These are phyloP conservation scores for Gallinago paraguaiae DNA, from an alignment of 2,113 vertebrate genomes.

Conservation along the genomic window DNA sequence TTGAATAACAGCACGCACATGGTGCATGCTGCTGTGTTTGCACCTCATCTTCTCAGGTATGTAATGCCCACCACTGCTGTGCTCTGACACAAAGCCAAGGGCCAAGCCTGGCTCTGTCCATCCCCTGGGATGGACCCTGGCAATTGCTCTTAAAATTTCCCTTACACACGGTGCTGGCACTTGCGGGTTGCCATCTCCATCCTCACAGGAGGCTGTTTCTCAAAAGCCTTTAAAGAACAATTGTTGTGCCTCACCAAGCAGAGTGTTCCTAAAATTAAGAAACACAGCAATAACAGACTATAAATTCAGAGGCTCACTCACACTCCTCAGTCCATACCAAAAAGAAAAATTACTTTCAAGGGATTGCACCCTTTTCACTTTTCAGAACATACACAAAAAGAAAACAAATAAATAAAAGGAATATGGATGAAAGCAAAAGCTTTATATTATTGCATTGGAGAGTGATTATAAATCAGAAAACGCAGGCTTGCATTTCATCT, in stretches of 20 bases:
- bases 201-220: not conserved
- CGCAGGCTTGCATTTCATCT: not conserved
- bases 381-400: not conserved
- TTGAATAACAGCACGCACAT: rapidly evolving
- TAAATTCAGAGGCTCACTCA: not conserved
- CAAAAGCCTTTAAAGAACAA: not conserved
- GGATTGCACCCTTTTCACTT: not conserved
- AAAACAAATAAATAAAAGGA: not conserved
- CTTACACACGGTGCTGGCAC: rapidly evolving
- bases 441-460: not conserved
- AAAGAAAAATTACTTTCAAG: not conserved
- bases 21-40: not conserved
- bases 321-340: not conserved
- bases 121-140: rapidly evolving
- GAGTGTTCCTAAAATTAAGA: not conserved
- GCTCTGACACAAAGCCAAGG: not conserved
- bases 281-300: not conserved
- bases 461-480: not conserved
- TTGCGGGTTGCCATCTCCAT: not conserved
- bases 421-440: not conserved
- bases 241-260: rapidly evolving
- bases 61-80: not conserved
- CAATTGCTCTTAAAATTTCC: not conserved
- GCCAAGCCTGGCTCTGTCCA: not conserved
- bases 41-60: not conserved